These are phyloP conservation scores for Syrphus vitripennis DNA, from an alignment of 2,888 invertebrate genomes.

Conservation along the genomic window DNA sequence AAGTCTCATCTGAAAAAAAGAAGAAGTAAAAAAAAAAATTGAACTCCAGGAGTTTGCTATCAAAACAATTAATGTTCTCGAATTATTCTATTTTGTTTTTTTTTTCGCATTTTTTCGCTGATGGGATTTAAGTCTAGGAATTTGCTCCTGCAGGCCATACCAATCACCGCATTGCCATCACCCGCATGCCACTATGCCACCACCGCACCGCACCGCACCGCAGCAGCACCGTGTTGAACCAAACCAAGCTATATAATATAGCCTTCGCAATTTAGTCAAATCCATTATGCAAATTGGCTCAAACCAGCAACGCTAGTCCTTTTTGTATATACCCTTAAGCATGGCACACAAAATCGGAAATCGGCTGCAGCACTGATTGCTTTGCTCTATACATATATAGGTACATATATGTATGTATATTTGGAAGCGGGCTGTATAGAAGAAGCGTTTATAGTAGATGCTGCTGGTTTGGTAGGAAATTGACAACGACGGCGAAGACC, in stretches of 20 bases:
- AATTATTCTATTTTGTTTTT: constrained; percentile 51
- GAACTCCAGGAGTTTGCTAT: constrained; percentile 19
- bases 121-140: constrained; percentile 14
- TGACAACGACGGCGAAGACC: too few relatives aligned
- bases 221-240: neutral
- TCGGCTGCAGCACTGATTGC: constrained; percentile 63
- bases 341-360: constrained; percentile 63
- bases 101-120: constrained; percentile 21
- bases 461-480: neutral
- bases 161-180: neutral
- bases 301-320: constrained; percentile 28
- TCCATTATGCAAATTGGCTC: constrained; percentile 69
- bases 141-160: constrained; percentile 2
- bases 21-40: too few relatives aligned
- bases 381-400: too few relatives aligned
- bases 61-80: constrained; percentile 62
- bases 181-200: neutral
- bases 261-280: constrained; percentile 54
- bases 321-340: neutral
- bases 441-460: neutral
- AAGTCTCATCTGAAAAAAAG: too few relatives aligned
- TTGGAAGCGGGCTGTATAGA: neutral
- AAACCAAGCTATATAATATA: neutral
- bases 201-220: neutral
- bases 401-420: too few relatives aligned